These are phyloP conservation scores for Poecilia velifera DNA, from an alignment of 2,797 vertebrate genomes.

Conservation along the genomic window DNA sequence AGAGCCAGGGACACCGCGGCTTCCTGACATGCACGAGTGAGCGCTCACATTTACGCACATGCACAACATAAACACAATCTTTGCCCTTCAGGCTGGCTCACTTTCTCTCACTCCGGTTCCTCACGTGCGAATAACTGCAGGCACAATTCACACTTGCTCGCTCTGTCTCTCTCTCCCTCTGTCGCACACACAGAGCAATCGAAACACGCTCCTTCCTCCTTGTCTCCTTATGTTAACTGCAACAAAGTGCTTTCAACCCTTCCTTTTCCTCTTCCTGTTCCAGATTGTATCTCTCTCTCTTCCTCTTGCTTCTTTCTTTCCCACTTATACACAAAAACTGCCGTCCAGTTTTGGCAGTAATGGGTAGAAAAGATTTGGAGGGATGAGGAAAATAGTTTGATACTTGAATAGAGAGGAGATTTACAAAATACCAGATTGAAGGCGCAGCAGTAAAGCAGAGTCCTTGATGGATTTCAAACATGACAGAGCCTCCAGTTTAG, in stretches of 20 bases:
- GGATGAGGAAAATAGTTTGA: conserved; percentile 32
- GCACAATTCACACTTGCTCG: conserved; percentile 45
- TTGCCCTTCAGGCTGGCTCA: conserved; percentile 58
- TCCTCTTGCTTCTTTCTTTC: conserved; percentile 27
- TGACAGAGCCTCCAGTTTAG: conserved; percentile 4
- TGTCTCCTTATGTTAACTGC: conserved; percentile 12
- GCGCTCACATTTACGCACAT: conserved; percentile 37
- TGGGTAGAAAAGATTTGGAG: conserved; percentile 17
- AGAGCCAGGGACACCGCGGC: conserved; percentile 69
- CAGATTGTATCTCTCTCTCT: conserved; percentile 34
- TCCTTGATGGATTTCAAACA: conserved; percentile 46
- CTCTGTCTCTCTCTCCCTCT: not conserved
- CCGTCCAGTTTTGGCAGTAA: conserved; percentile 38
- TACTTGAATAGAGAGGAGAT: conserved; percentile 37
- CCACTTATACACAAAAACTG: conserved; percentile 26
- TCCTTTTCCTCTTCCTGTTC: conserved; percentile 18
- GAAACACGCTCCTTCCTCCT: conserved; percentile 17
- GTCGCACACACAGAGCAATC: conserved; percentile 11
- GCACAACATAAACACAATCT: conserved; percentile 55
- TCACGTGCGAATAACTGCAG: conserved; percentile 51
- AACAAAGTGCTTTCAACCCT: conserved; percentile 17
- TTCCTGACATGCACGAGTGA: conserved; percentile 63
- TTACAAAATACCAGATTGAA: conserved; percentile 45
- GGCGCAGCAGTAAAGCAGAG: conserved; percentile 13
- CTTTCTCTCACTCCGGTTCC: conserved; percentile 52